phyloP scores from a whole-genome alignment of 2,113 vertebrate genomes.

The Jaculus jaculus region DNA sequence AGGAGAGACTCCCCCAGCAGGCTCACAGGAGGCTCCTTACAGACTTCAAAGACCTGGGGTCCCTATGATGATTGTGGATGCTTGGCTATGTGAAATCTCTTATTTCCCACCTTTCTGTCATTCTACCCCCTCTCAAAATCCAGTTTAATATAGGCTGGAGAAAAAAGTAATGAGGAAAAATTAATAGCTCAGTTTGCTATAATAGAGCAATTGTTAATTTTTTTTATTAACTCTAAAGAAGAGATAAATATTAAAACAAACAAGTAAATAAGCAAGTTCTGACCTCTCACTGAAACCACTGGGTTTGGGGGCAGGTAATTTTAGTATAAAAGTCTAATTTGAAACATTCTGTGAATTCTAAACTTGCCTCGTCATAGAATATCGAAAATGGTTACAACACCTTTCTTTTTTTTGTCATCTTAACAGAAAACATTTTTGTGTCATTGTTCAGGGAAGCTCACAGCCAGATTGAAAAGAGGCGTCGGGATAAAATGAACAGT shows the following conservation, averaged over 20 bases:
- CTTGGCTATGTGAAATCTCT: not conserved
- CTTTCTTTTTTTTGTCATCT: slow-evolving; percentile 33
- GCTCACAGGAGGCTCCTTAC: not conserved
- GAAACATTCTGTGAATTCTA: not conserved
- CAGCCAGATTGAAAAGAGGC: slow-evolving; percentile 98
- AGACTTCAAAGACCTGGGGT: not conserved
- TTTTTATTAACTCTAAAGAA: not conserved
- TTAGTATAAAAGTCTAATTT: slow-evolving; percentile 44
- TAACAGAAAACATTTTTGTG: not conserved
- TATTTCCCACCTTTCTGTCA: not conserved
- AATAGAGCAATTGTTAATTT: not conserved
- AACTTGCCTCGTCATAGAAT: not conserved
- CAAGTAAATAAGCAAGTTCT: not conserved
- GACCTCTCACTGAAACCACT: not conserved
- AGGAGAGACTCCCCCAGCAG: not conserved
- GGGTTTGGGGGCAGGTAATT: not conserved
- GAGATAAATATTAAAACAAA: not conserved
- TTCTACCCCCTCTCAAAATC: not conserved
- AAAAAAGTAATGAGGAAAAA: slow-evolving; percentile 18
- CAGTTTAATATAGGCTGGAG: not conserved
- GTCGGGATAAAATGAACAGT: slow-evolving; percentile 99
- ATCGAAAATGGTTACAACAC: not conserved
- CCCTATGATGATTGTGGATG: not conserved
- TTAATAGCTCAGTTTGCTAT: not conserved
- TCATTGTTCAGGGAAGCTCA: slow-evolving; percentile 93